Evolutionary conservation across 2,113 vertebrate genomes (phyloP).

Genomic region (Nematolebias whitei): DNA sequence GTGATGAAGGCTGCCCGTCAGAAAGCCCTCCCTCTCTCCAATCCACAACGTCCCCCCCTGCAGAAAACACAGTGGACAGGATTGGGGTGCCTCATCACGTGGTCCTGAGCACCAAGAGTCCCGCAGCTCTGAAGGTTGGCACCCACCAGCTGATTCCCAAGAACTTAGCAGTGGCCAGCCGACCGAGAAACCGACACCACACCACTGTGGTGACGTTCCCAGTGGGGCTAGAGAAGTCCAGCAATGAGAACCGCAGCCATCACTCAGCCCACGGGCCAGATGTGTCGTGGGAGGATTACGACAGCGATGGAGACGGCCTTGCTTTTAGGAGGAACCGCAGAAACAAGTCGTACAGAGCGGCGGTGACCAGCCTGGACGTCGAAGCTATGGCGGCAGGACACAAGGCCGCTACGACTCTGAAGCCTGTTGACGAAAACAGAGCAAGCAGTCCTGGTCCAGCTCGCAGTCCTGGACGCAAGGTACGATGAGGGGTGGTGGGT

Average conservation of each 20-base stretch:
- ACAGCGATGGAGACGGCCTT: constrained; percentile 68
- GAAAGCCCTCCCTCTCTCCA: constrained; percentile 5
- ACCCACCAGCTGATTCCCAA: constrained; percentile 90
- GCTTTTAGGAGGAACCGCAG: constrained; percentile 84
- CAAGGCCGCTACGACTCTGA: constrained; percentile 46
- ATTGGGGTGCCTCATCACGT: constrained; percentile 45
- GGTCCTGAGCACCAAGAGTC: constrained; percentile 86
- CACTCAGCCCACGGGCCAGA: constrained; percentile 55
- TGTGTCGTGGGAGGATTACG: constrained; percentile 79
- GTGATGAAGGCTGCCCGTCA: constrained; percentile 20
- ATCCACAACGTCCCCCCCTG: fast-evolving
- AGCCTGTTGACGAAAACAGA: constrained; percentile 72
- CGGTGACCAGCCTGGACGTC: constrained; percentile 79
- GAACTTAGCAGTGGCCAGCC: constrained; percentile 80
- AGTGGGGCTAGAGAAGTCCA: constrained; percentile 49
- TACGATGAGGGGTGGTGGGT: constrained; percentile 7
- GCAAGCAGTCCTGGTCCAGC: constrained; percentile 23
- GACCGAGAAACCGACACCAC: constrained; percentile 81
- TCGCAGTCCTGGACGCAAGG: constrained; percentile 66
- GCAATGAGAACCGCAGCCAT: constrained; percentile 25
- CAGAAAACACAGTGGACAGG: neutral
- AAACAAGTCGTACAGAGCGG: constrained; percentile 90
- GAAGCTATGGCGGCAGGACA: neutral
- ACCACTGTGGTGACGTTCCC: constrained; percentile 83
- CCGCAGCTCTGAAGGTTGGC: constrained; percentile 82